These are phyloP conservation scores for Contarinia nasturtii DNA, from an alignment of 1,140 invertebrate species.

Conservation along the genomic window DNA sequence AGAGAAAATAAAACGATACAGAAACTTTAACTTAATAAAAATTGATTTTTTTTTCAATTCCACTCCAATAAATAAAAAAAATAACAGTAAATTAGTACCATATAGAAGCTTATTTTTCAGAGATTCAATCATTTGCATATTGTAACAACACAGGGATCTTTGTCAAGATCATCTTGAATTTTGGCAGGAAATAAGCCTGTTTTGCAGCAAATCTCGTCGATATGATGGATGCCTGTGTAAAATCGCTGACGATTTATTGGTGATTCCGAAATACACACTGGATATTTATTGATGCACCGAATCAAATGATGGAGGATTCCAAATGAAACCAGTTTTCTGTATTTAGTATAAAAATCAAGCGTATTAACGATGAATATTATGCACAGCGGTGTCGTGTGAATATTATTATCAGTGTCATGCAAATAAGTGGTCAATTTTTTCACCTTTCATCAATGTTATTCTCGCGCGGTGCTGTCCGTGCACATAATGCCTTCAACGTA, in stretches of 20 bases:
- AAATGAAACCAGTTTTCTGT: constrained; percentile 78
- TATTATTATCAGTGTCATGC: too few relatives aligned
- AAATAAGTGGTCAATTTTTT: background rate
- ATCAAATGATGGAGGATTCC: constrained; percentile 73
- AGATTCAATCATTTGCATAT: constrained; percentile 51
- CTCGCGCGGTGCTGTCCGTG: constrained; percentile 29
- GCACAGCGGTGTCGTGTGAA: too few relatives aligned
- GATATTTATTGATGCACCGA: constrained; percentile 57
- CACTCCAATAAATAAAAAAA: too few relatives aligned
- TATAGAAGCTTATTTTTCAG: too few relatives aligned
- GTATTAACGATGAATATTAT: too few relatives aligned
- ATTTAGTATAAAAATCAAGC: too few relatives aligned
- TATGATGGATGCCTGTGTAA: constrained; percentile 61
- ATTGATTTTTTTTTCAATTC: too few relatives aligned
- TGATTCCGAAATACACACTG: constrained; percentile 29
- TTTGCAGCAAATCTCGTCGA: constrained; percentile 79
- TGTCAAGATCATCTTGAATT: constrained; percentile 70
- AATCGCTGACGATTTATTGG: constrained; percentile 31
- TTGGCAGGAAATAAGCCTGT: constrained; percentile 61
- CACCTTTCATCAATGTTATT: constrained; percentile 11
- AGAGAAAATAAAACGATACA: too few relatives aligned
- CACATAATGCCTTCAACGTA: constrained; percentile 67
- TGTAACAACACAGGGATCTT: constrained; percentile 63
- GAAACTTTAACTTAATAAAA: too few relatives aligned
- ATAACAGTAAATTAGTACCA: too few relatives aligned